A percentile compares a stretch with the other conserved stretches of the same genome.
Evolutionary conservation across 2,797 vertebrate species (phyloP).

Genomic region (Sciurus vulgaris): DNA sequence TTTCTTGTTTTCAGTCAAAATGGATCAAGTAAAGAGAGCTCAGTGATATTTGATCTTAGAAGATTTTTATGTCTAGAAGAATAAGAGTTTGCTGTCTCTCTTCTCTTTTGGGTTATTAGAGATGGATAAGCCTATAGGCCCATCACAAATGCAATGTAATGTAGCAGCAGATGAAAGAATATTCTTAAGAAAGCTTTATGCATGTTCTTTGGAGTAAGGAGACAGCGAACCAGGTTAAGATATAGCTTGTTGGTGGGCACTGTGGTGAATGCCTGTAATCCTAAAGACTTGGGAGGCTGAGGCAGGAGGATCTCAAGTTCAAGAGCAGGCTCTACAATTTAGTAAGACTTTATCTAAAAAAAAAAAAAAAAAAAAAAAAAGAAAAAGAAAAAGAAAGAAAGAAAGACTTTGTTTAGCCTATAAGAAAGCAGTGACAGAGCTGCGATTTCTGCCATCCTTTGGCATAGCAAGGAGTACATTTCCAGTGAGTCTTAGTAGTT

Average conservation of each 20-base stretch:
- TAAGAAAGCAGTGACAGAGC: not conserved
- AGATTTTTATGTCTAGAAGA: not conserved
- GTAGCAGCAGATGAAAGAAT: not conserved
- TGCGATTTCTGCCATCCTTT: not conserved
- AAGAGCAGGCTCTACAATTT: no score
- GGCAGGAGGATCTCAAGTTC: no score
- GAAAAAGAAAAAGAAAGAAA: not conserved
- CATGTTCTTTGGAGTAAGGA: not conserved
- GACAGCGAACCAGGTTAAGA: not conserved
- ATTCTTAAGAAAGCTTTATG: not conserved
- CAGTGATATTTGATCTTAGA: not conserved
- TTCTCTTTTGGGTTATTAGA: not conserved
- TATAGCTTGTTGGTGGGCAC: not conserved
- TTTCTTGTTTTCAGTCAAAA: not conserved
- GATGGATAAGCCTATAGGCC: not conserved
- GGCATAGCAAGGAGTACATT: not conserved
- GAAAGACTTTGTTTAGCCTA: not conserved
- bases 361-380: no score
- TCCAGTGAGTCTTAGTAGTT: not conserved
- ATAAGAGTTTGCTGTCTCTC: not conserved
- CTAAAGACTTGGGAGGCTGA: no score
- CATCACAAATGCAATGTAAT: not conserved
- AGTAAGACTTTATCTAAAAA: no score
- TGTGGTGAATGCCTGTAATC: not conserved
- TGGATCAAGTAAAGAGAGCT: not conserved